Evolutionary conservation across 2,888 invertebrate genomes (phyloP), one percentile per base, ranked within the genome.

Genomic region (Parnassius apollo): DNA sequence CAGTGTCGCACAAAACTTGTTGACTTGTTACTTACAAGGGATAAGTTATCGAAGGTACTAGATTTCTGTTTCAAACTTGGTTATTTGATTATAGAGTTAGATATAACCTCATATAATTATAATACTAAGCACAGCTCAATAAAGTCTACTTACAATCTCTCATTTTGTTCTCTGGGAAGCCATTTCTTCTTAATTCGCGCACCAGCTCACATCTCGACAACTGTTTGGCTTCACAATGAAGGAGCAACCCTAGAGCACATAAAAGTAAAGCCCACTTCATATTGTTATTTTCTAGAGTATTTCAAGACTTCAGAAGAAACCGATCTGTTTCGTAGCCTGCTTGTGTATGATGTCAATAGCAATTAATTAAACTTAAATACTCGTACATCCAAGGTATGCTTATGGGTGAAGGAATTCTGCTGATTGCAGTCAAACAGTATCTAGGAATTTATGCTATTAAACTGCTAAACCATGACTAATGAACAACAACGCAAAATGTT

Each of bases 61-160:
- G 3, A 25, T 25, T 25, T 25, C 25, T 7, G 25, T n/a, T 25
- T 25, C 25, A 25, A 25, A 25, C 7, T 25, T 4, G 25, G 25
- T 7, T 25, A 7, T 25, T 25, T 25, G 25, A 25, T 25, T 25
- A 25, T 3, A 25, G 7, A 25, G 2, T 25, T 25, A 25, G 3
- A 4, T 4, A 25, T 7, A 25, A 7, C 4, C 7, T 3, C 7
- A 25, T 25, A 4, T 7, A 25, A 25, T 25, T 25, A 25, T 2
- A 52, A 22, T 35, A 25, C 25, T 25, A 25, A 3, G 12, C 2
- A n/a, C 8, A 13, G 42, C 35, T n/a, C 7, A 18, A 18, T 18
- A 18, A 18, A 18, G 7, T n/a, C 44, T 64, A 82, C 82, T 81
- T 65, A 81, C 85, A 85, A 56, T 83, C 73, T 13, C 74, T 70